Percentiles rank a stretch among this genome's conserved stretches.
These are phyloP conservation scores for Yponomeuta malinellus DNA, from an alignment of 2,888 invertebrate genomes.

Conservation along the genomic window DNA sequence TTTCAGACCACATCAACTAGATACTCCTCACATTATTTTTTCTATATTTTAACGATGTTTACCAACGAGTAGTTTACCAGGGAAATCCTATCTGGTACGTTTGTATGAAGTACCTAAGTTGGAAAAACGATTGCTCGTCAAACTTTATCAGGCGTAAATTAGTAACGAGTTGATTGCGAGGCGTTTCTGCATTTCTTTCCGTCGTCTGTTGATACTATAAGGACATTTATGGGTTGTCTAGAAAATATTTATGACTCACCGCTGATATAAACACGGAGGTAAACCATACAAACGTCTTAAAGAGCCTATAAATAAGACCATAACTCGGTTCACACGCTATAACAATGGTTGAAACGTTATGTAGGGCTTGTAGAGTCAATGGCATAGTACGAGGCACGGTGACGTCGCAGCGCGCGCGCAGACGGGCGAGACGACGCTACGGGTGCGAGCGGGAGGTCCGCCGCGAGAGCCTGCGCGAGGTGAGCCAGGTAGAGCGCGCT, in stretches of 20 bases:
- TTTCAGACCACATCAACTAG: too few species aligned
- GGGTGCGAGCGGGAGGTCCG: conserved; percentile 40
- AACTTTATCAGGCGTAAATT: neutral
- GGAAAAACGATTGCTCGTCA: too few species aligned
- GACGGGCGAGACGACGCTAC: conserved; percentile 43
- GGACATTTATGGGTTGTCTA: neutral
- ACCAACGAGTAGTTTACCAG: too few species aligned
- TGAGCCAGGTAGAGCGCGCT: conserved; percentile 43
- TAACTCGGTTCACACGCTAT: neutral
- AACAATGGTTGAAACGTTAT: neutral
- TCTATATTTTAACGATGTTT: too few species aligned
- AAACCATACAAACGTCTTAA: neutral
- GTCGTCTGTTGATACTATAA: neutral
- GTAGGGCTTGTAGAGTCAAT: conserved; percentile 10
- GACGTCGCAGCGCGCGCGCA: conserved; percentile 27
- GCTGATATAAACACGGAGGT: neutral
- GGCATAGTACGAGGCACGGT: conserved; percentile 10
- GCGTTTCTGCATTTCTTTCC: neutral
- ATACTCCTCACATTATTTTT: too few species aligned
- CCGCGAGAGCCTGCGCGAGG: conserved; percentile 39
- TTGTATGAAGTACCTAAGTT: too few species aligned
- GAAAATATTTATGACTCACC: neutral
- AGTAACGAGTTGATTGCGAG: neutral
- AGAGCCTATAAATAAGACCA: conserved; percentile 1
- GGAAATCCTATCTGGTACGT: too few species aligned